phyloP scores from a whole-genome alignment of 2,797 vertebrate species.

The Enteromius mattozi region DNA sequence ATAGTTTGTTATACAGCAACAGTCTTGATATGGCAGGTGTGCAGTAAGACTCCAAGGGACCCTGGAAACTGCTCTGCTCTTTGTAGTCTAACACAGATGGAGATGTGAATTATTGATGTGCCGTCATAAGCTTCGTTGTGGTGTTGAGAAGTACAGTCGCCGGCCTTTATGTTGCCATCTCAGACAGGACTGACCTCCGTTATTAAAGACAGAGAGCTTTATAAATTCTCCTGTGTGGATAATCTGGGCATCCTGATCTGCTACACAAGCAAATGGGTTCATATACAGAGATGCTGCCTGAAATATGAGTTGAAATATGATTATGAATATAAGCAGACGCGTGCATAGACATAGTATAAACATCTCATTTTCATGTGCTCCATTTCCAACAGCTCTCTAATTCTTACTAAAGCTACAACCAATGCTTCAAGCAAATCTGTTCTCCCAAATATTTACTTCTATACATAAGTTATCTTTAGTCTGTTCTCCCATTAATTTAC shows the following conservation, averaged over 20 bases:
- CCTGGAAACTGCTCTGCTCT: constrained; percentile 50
- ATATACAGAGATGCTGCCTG: constrained; percentile 15
- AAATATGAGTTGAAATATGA: not conserved
- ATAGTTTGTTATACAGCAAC: not conserved
- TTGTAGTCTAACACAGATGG: constrained; percentile 63
- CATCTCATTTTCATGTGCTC: not conserved
- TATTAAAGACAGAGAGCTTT: constrained; percentile 32
- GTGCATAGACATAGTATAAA: not conserved
- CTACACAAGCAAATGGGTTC: not conserved
- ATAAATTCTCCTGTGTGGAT: not conserved
- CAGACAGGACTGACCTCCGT: constrained; percentile 22
- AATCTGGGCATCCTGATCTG: constrained; percentile 20
- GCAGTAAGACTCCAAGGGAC: constrained; percentile 17
- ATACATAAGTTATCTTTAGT: not conserved
- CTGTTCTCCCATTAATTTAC: not conserved
- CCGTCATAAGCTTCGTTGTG: constrained; percentile 63
- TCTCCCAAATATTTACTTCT: not conserved
- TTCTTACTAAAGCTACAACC: not conserved
- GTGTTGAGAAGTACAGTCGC: constrained; percentile 30
- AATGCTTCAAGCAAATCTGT: not conserved
- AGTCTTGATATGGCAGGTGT: constrained; percentile 44
- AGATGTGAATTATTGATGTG: constrained; percentile 73
- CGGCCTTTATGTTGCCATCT: constrained; percentile 46
- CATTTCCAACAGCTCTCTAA: not conserved
- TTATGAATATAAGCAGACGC: not conserved